Conservation (phyloP, 2,113 vertebrate species). For the Callospermophilus lateralis region DNA sequence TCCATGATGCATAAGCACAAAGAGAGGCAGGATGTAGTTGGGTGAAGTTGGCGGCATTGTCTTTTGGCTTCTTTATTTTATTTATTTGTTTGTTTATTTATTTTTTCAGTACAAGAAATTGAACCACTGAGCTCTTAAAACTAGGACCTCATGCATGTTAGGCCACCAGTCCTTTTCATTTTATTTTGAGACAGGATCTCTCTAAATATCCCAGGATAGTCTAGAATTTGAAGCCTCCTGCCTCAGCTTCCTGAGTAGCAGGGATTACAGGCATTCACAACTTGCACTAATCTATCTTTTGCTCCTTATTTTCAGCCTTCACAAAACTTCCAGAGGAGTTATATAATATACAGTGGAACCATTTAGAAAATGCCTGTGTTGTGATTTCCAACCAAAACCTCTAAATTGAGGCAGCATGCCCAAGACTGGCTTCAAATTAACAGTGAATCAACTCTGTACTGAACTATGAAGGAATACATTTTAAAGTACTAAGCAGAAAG, state of each 20-base stretch:
- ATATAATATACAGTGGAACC: conserved; percentile 13
- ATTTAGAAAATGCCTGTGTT: conserved; percentile 26
- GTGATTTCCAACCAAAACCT: conserved; percentile 67
- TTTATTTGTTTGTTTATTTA: too few relatives aligned
- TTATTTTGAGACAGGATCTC: neutral
- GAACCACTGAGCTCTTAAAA: too few relatives aligned
- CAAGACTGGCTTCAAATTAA: conserved; percentile 65
- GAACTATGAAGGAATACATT: neutral
- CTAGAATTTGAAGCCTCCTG: neutral
- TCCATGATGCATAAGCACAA: neutral
- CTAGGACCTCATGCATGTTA: too few relatives aligned
- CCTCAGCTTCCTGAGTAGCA: neutral
- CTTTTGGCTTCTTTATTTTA: too few relatives aligned
- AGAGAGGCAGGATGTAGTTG: neutral
- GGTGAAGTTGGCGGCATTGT: neutral
- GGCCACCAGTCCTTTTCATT: neutral
- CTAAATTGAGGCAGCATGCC: conserved; percentile 52
- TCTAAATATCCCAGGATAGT: neutral
- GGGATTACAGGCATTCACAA: too few relatives aligned
- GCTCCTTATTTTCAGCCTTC: neutral
- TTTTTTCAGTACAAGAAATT: too few relatives aligned
- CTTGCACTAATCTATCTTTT: neutral
- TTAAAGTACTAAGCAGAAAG: conserved; percentile 36
- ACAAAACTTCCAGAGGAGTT: neutral
- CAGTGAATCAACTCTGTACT: conserved; percentile 53